phyloP scores from a whole-genome alignment of 2,888 invertebrate genomes.

The Apodemia hepburni region DNA sequence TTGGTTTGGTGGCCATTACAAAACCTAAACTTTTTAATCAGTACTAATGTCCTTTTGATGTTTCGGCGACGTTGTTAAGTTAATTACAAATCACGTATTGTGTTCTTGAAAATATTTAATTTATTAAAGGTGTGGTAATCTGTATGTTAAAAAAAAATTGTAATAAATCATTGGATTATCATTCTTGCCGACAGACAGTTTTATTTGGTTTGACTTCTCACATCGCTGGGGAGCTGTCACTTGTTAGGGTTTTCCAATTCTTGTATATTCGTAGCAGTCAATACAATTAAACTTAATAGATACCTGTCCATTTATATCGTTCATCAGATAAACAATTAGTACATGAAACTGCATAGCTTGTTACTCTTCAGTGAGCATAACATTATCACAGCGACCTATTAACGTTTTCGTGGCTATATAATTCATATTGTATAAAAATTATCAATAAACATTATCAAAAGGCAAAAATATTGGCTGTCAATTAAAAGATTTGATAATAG shows the following conservation, averaged over 20 bases:
- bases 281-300: slow-evolving; percentile 10
- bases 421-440: slow-evolving; percentile 44
- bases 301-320: slow-evolving; percentile 10
- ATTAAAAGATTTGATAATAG: slow-evolving; percentile 29
- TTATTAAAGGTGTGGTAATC: slow-evolving; percentile 46
- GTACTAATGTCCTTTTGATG: slow-evolving; percentile 79
- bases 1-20: slow-evolving; percentile 80
- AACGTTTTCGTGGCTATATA: slow-evolving; percentile 42
- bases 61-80: slow-evolving; percentile 78
- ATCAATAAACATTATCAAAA: slow-evolving; percentile 36
- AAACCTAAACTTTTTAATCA: slow-evolving; percentile 78
- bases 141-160: slow-evolving; percentile 38
- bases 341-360: slow-evolving; percentile 38
- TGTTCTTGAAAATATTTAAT: slow-evolving; percentile 48
- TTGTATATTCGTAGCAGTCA: slow-evolving; percentile 41
- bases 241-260: slow-evolving; percentile 63
- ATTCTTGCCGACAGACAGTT: slow-evolving; percentile 64
- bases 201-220: slow-evolving; percentile 70
- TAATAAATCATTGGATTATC: slow-evolving; percentile 53
- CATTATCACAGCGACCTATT: slow-evolving; percentile 73
- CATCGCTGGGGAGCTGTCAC: slow-evolving; percentile 68
- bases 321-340: background rate
- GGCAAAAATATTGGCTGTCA: slow-evolving; percentile 34
- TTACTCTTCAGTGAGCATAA: slow-evolving; percentile 78
- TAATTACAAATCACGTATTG: slow-evolving; percentile 63